Percentiles rank a stretch among this genome's conserved stretches.
phyloP scores from a whole-genome alignment of 1,140 invertebrate species.

The Lordiphosa stackelbergi region DNA sequence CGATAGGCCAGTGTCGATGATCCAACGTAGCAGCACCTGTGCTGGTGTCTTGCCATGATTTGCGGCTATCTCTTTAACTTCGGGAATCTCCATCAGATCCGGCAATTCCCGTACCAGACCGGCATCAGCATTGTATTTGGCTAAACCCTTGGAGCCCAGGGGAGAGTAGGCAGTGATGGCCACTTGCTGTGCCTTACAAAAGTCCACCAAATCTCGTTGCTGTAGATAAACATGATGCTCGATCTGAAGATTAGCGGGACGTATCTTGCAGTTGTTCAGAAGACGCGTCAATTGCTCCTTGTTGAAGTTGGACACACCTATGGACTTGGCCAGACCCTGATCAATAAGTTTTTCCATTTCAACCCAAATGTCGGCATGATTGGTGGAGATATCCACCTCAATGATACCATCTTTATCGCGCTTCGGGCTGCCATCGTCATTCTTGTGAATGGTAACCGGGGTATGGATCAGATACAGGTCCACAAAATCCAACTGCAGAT shows the following conservation, averaged over 20 bases:
- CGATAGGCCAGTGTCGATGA: conserved; percentile 84
- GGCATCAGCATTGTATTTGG: conserved; percentile 77
- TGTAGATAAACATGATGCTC: conserved; percentile 91
- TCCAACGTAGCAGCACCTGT: conserved; percentile 87
- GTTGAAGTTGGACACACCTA: conserved; percentile 90
- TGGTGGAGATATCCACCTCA: conserved; percentile 82
- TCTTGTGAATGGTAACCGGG: conserved; percentile 81
- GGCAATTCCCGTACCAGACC: conserved; percentile 79
- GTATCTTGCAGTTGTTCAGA: conserved; percentile 81
- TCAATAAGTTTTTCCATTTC: conserved; percentile 86
- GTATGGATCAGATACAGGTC: conserved; percentile 91
- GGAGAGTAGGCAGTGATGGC: conserved; percentile 91
- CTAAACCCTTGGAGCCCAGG: conserved; percentile 84
- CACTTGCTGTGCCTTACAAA: conserved; percentile 85
- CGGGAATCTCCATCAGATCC: conserved; percentile 83
- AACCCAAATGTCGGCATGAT: conserved; percentile 86
- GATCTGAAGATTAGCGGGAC: conserved; percentile 86
- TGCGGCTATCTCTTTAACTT: conserved; percentile 83
- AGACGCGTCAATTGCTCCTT: conserved; percentile 83
- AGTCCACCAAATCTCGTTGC: conserved; percentile 86
- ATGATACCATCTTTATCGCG: conserved; percentile 80
- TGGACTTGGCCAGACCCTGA: conserved; percentile 82
- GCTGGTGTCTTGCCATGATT: conserved; percentile 85
- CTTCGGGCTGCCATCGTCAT: conserved; percentile 77
- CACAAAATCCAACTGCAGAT: conserved; percentile 87